Conservation (phyloP, 2,113 vertebrate species). For the Rostratula benghalensis region DNA sequence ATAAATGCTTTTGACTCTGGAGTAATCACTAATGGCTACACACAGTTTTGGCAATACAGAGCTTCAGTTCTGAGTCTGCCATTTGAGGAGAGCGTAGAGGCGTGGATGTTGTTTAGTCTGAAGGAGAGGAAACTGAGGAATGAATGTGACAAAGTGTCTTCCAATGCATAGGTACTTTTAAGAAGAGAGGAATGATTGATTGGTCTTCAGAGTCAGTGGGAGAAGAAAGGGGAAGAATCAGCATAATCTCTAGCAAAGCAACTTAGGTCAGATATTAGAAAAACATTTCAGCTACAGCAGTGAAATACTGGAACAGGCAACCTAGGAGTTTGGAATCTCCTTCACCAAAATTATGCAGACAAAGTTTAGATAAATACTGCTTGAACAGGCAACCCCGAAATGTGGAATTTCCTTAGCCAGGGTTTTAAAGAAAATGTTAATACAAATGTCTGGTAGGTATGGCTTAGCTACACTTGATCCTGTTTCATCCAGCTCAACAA, state of each 20-base stretch:
- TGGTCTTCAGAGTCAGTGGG: not conserved
- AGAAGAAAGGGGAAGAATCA: slow-evolving; percentile 13
- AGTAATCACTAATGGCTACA: not conserved
- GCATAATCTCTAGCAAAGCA: slow-evolving; percentile 36
- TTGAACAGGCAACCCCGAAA: slow-evolving; percentile 34
- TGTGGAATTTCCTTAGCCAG: slow-evolving; percentile 10
- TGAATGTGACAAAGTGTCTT: slow-evolving; percentile 29
- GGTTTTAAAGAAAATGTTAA: slow-evolving; percentile 18
- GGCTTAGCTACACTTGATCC: slow-evolving; percentile 16
- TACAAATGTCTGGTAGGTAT: slow-evolving; percentile 7
- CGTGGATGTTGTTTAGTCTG: slow-evolving; percentile 53
- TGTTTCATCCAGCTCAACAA: not conserved
- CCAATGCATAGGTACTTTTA: not conserved
- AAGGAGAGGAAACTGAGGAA: slow-evolving; percentile 51
- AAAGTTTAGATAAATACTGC: slow-evolving; percentile 50
- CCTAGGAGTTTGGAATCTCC: not conserved
- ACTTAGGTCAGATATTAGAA: slow-evolving; percentile 21
- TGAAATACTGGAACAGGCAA: slow-evolving; percentile 25
- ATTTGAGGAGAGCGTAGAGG: not conserved
- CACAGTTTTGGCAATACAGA: not conserved
- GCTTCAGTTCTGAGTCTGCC: slow-evolving; percentile 1
- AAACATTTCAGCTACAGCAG: slow-evolving; percentile 17
- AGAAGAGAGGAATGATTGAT: slow-evolving; percentile 18
- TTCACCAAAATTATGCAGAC: slow-evolving; percentile 28
- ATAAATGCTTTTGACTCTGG: not conserved